A percentile compares a stretch with the other conserved stretches of the same genome.
phyloP scores from a whole-genome alignment of 2,888 invertebrate genomes.

The Caenorhabditis sp. region DNA sequence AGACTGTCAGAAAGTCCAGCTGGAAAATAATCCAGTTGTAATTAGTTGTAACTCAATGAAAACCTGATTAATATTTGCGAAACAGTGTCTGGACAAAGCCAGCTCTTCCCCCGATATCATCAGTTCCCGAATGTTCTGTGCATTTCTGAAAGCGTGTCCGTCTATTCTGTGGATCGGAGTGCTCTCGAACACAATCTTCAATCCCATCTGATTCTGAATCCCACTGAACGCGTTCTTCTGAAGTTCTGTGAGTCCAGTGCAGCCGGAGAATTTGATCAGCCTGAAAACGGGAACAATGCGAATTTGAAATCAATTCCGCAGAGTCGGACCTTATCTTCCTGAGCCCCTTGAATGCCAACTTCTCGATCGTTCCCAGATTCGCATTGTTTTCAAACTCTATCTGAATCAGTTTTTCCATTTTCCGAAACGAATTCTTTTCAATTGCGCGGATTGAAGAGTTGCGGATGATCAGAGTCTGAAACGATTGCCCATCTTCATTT shows the following conservation, averaged over 20 bases:
- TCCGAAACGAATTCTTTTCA: constrained; percentile 61
- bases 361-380: constrained; percentile 57
- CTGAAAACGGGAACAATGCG: constrained; percentile 29
- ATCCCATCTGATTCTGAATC: constrained; percentile 60
- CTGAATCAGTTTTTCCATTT: constrained; percentile 53
- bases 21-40: constrained; percentile 20
- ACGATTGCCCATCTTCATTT: background rate
- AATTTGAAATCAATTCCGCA: background rate
- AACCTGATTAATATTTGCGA: constrained; percentile 60
- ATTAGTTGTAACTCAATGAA: background rate
- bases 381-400: constrained; percentile 59
- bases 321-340: constrained; percentile 48
- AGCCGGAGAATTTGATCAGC: constrained; percentile 46
- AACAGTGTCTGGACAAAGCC: constrained; percentile 56
- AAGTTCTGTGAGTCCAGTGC: constrained; percentile 55
- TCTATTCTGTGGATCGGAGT: constrained; percentile 64
- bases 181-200: constrained; percentile 57
- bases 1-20: constrained; percentile 63
- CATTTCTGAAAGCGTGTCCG: constrained; percentile 60
- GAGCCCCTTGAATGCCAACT: constrained; percentile 64
- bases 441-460: constrained; percentile 58
- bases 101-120: constrained; percentile 61
- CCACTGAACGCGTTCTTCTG: constrained; percentile 59
- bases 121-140: constrained; percentile 62
- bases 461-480: constrained; percentile 39